Percentiles rank a stretch among this genome's conserved stretches.
Evolutionary conservation across 2,797 vertebrate species (phyloP).

Genomic region (Cyclura pinguis): DNA sequence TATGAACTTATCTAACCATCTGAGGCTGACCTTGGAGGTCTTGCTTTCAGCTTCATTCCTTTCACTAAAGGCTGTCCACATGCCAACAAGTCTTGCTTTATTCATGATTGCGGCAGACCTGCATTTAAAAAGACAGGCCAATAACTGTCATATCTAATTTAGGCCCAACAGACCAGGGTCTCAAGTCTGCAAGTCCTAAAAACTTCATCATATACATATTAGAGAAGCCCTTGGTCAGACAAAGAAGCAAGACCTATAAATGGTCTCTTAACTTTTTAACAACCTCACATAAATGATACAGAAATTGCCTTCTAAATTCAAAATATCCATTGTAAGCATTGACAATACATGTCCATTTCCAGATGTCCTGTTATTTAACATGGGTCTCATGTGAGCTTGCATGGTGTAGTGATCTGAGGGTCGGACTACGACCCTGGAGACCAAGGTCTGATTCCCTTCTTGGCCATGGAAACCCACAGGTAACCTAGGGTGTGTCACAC

Average conservation of each 20-base stretch:
- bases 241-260: too few relatives aligned
- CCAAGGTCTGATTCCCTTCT: too few relatives aligned
- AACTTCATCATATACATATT: not conserved
- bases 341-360: not conserved
- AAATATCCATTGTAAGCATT: not conserved
- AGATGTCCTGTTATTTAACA: not conserved
- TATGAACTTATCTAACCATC: not conserved
- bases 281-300: not conserved
- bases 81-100: not conserved
- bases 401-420: too few relatives aligned
- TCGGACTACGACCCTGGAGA: too few relatives aligned
- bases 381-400: too few relatives aligned
- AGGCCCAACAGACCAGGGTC: not conserved
- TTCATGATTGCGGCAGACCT: not conserved
- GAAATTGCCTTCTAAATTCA: not conserved
- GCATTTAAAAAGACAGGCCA: not conserved
- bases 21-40: not conserved
- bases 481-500: too few relatives aligned
- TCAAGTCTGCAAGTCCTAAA: not conserved
- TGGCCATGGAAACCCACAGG: too few relatives aligned
- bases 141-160: not conserved
- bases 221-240: not conserved
- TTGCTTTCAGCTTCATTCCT: not conserved
- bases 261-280: too few relatives aligned
- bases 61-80: not conserved